Base-by-base conservation (phyloP, 1,140 invertebrate species). In the Phymorhynchus buccinoides region DNA sequence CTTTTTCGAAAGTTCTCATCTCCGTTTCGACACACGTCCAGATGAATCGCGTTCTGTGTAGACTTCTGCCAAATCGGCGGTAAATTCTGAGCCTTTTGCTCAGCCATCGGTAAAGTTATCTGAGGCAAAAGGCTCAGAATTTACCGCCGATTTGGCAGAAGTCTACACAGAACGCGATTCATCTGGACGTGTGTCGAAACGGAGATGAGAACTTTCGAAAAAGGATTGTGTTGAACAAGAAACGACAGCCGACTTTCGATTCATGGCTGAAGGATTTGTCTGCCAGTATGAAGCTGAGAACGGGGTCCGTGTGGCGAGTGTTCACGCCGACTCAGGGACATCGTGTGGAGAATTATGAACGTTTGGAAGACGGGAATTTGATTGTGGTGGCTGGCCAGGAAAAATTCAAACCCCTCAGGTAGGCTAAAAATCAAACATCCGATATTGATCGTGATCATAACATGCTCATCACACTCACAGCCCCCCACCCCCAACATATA, bases 381-480 rank as follows among this genome's bases (percentile, higher is more conserved):
- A 86, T 89, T 81, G 89, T 90, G 62, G 88, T 87, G 18, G 88
- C 87, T 14, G 88, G 88, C 18, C 85, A 88, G 77, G 89, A 90
- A 80, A 82, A 44, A 37, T 90, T 90, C 77, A 87, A 87, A 78
- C 35, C 56, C 35, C 80, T 90, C 68, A 87, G 84, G 89, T 90
- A 88, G n/a, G n/a, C n/a, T n/a, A n/a, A n/a, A n/a, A n/a, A n/a
- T n/a, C n/a, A n/a, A n/a, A n/a, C n/a, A n/a, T n/a, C n/a, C n/a
- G n/a, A n/a, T n/a, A n/a, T n/a, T n/a, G n/a, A n/a, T n/a, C n/a
- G n/a, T n/a, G n/a, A n/a, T n/a, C n/a, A n/a, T n/a, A n/a, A n/a
- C n/a, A n/a, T n/a, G n/a, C n/a, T n/a, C n/a, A n/a, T n/a, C n/a
- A n/a, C n/a, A n/a, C n/a, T n/a, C n/a, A n/a, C n/a, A n/a, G n/a